These are phyloP conservation scores for Coregonus suidteri DNA, from an alignment of 2,797 vertebrate genomes.

Conservation along the genomic window DNA sequence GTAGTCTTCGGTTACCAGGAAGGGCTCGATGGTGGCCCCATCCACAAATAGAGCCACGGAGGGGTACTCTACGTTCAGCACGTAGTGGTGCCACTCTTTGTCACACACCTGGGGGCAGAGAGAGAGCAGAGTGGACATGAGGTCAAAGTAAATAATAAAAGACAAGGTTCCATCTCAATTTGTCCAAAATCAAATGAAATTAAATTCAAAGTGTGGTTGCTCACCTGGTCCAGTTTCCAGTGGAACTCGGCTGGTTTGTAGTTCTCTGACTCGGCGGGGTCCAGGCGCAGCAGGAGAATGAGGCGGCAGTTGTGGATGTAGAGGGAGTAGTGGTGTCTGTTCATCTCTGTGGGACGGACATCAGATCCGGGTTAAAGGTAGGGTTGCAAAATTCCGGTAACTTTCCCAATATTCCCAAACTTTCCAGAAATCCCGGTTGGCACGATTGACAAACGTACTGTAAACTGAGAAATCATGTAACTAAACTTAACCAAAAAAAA, in stretches of 20 bases:
- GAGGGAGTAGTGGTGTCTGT: constrained; percentile 91
- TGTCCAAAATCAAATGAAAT: not conserved
- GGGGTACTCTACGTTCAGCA: constrained; percentile 90
- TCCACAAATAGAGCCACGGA: constrained; percentile 89
- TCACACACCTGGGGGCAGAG: constrained; percentile 85
- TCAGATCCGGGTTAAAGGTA: not conserved
- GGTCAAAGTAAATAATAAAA: not conserved
- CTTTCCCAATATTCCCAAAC: no score
- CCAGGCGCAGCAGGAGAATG: constrained; percentile 92
- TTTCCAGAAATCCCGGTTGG: no score
- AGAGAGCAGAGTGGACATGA: not conserved
- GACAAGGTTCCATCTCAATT: no score
- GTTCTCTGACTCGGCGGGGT: constrained; percentile 83
- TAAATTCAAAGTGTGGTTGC: constrained; percentile 8
- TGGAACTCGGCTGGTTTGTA: constrained; percentile 96
- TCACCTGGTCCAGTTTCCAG: constrained; percentile 94
- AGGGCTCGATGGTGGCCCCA: constrained; percentile 88
- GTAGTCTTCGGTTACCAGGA: constrained; percentile 94
- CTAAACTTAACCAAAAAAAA: no score
- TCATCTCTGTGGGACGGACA: constrained; percentile 84
- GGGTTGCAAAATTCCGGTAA: no score
- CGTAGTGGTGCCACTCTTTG: constrained; percentile 98
- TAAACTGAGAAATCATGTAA: no score
- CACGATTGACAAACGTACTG: no score
- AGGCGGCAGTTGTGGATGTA: constrained; percentile 94